Base-by-base conservation (phyloP, 2,113 vertebrate genomes). In the Phaethornis superciliosus region DNA sequence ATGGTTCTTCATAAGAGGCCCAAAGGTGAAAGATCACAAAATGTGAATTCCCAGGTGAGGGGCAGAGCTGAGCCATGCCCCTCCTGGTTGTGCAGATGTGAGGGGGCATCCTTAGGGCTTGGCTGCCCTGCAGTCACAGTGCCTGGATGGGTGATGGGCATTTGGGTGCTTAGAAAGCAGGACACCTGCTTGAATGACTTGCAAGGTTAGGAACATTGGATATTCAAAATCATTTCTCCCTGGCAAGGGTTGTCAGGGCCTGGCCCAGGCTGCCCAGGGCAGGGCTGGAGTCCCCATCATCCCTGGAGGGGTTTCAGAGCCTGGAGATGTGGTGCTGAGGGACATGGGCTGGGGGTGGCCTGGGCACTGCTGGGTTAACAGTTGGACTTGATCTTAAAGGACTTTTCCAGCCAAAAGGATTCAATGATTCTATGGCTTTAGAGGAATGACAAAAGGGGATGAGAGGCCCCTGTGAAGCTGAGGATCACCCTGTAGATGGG, bases 41-140 rank as follows among this genome's bases (percentile, higher is more conserved):
- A 68, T 33, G 42, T 27, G 35, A 44, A 68, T 35, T 76, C 13
- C 47, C 23, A 5, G 32, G 37, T 54, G 59, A 51, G 14, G 52
- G 47, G n/a, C 12, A 10, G 67, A 69, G 49, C 19, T 67, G 23
- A 27, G 42, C 33, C 3, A 0, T 18, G 27, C 15, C 35, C 30
- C 12, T 51, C 12, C 17, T 0, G 5, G 68, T 9, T 2, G 2
- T 37, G 23, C 47, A 42, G 54, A 7, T 23, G 75, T 40, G 51
- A 26, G 26, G 46, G 46, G 55, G 15, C 35, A 0, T 37, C 7
- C 37, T 24, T 24, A 12, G 18, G 2, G 0, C n/a, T 55, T 23
- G 15, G 23, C 40, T 44, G 40, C n/a, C 40, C 40, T 46, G 51
- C 22, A 24, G 44, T 4, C 6, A 21, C 1, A 2, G n/a, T 19